phyloP scores from a whole-genome alignment of 1,140 invertebrate genomes.

The Arion vulgaris region DNA sequence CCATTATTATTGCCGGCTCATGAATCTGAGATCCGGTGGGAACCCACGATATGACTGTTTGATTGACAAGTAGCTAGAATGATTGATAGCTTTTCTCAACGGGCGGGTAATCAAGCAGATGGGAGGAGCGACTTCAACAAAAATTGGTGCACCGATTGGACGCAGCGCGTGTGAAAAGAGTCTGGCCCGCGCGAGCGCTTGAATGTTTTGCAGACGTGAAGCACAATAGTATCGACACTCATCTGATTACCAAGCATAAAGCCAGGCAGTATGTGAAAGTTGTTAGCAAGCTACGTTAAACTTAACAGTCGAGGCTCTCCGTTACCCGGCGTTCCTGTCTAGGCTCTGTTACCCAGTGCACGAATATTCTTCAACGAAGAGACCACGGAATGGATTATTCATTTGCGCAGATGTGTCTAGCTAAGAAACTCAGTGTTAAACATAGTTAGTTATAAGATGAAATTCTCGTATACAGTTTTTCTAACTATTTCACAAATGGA shows the following conservation, averaged over 20 bases:
- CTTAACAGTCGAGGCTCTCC: too few species aligned
- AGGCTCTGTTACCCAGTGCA: too few species aligned
- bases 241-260: slow-evolving; percentile 12
- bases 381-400: too few species aligned
- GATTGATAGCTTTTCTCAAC: slow-evolving; percentile 35
- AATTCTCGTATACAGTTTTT: too few species aligned
- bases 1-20: slow-evolving; percentile 17
- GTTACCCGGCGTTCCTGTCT: too few species aligned
- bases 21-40: not conserved
- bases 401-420: too few species aligned
- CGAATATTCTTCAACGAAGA: too few species aligned
- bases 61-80: slow-evolving; percentile 41
- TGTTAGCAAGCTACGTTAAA: too few species aligned
- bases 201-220: not conserved
- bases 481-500: too few species aligned
- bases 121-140: not conserved
- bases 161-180: slow-evolving; percentile 28
- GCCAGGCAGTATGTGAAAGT: not conserved
- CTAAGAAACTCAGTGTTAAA: too few species aligned
- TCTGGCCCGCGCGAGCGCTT: not conserved
- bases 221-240: slow-evolving; percentile 12
- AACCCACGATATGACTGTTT: slow-evolving; percentile 21
- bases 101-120: slow-evolving; percentile 26
- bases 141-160: not conserved
- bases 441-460: too few species aligned